Evolutionary conservation across 1,140 invertebrate genomes (phyloP), one percentile per base, ranked within the genome.

Genomic region (Cotesia vestalis): DNA sequence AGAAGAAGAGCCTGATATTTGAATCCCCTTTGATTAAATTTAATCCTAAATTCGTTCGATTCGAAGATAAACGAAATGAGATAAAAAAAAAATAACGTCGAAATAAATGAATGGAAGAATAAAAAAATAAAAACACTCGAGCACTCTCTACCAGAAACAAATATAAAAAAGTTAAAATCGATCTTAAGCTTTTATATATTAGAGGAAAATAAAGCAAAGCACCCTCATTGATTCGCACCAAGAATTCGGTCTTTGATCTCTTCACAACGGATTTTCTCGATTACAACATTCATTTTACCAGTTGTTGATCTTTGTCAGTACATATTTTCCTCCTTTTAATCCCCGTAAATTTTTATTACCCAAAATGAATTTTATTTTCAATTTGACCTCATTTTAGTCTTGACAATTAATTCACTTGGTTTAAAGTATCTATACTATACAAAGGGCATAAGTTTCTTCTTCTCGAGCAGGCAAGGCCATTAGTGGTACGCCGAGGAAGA

Each of bases 221-320:
- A n/a, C 62, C 17, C n/a, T 20, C 9, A 34, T 60, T 27, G 17
- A 4, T 8, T 17, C 62, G 62, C 36, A 4, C 36, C 17, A 14
- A 57, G 72, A 63, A 73, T 69, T 52, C 60, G 3, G 6, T 38
- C 66, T 73, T 73, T 73, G 72, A 73, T 73, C 59, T 73, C 59
- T 73, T 73, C 35, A 73, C 77, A 72, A 72, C 71, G 76, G 40
- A 75, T 74, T 75, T 79, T 76, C 78, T 79, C 79, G 78, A 79
- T 79, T 78, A 73, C 60, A 66, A 75, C 78, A 80, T 80, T 78
- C 78, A 73, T 79, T 79, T 80, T 76, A 66, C 27, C 14, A n/a
- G 5, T n/a, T n/a, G n/a, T 27, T 66, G 34, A 27, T 52, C 14
- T 36, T 51, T 27, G 27, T 27, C 27, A 3, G 27, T 27, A 27